Conservation (phyloP, 2,888 invertebrate species). For the Drosophila multiciliata region DNA sequence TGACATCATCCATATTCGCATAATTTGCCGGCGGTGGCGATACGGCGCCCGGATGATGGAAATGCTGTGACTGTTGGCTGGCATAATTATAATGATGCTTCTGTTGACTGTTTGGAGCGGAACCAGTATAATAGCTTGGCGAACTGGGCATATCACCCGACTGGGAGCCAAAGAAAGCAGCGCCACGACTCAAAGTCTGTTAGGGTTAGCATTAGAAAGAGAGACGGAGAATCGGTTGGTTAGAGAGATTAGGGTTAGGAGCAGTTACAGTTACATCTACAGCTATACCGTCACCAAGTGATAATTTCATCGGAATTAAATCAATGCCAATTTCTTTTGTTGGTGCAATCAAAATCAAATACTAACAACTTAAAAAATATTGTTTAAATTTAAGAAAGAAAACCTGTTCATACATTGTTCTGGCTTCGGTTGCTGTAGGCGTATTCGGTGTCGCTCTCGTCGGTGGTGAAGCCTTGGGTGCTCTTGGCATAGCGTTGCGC, state of each 20-base stretch:
- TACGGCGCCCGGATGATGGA: slow-evolving; percentile 84
- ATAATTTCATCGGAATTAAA: slow-evolving; percentile 43
- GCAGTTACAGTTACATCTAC: slow-evolving; percentile 13
- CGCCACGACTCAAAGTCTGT: slow-evolving; percentile 83
- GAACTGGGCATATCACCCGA: slow-evolving; percentile 81
- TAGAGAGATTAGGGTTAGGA: slow-evolving; percentile 60
- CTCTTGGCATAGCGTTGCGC: slow-evolving; percentile 94
- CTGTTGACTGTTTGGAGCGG: slow-evolving; percentile 74
- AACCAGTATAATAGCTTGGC: slow-evolving; percentile 76
- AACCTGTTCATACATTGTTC: slow-evolving; percentile 82
- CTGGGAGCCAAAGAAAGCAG: slow-evolving; percentile 67
- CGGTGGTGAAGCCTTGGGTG: slow-evolving; percentile 85
- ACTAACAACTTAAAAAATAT: slow-evolving; percentile 12
- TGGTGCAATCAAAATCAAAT: slow-evolving; percentile 38
- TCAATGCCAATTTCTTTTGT: slow-evolving; percentile 60
- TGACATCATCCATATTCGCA: slow-evolving; percentile 71
- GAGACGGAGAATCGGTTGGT: slow-evolving; percentile 58
- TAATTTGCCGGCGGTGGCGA: slow-evolving; percentile 82
- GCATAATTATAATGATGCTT: slow-evolving; percentile 81
- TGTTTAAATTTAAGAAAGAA: slow-evolving; percentile 4
- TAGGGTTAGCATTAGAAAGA: slow-evolving; percentile 66
- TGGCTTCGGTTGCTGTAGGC: slow-evolving; percentile 82
- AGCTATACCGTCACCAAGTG: slow-evolving; percentile 58
- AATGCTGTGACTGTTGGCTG: slow-evolving; percentile 82
- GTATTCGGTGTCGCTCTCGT: slow-evolving; percentile 88